These are phyloP conservation scores for Drosophila pruinosa DNA, from an alignment of 1,140 invertebrate species.

Conservation along the genomic window DNA sequence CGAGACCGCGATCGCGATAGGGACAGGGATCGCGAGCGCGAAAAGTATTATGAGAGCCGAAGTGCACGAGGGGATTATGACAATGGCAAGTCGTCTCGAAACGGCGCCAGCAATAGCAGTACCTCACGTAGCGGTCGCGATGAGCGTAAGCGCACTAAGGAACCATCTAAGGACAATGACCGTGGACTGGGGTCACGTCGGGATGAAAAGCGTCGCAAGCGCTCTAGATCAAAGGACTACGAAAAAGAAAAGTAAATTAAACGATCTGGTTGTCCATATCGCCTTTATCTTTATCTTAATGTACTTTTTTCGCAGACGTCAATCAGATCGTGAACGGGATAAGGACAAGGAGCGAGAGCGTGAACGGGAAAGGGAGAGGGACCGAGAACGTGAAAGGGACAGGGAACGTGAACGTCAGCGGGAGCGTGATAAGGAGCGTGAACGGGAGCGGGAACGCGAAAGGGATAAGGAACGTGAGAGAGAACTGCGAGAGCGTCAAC, in stretches of 20 bases:
- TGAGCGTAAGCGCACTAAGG: conserved; percentile 61
- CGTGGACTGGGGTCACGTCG: conserved; percentile 83
- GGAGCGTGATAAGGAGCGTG: conserved; percentile 47
- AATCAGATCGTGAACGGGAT: conserved; percentile 16
- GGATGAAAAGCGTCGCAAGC: conserved; percentile 75
- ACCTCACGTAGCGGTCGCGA: conserved; percentile 34
- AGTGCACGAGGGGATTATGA: conserved; percentile 49
- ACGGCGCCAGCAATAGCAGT: conserved; percentile 28
- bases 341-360: conserved; percentile 79
- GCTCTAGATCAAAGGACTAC: conserved; percentile 82
- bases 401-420: conserved; percentile 40
- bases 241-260: conserved; percentile 69
- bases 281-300: too few relatives aligned
- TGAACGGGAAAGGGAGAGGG: conserved; percentile 50
- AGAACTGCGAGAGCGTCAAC: conserved; percentile 68
- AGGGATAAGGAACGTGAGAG: conserved; percentile 52
- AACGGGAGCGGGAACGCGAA: conserved; percentile 54
- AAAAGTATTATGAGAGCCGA: conserved; percentile 48
- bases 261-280: not conserved
- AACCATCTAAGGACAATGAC: conserved; percentile 78
- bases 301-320: conserved; percentile 55
- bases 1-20: conserved; percentile 59
- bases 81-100: conserved; percentile 56
- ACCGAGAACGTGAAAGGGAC: conserved; percentile 82
- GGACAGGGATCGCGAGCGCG: conserved; percentile 45